Evolutionary conservation across 2,888 invertebrate genomes (phyloP), one percentile per base, ranked within the genome.

Genomic region (Acheta domesticus): DNA sequence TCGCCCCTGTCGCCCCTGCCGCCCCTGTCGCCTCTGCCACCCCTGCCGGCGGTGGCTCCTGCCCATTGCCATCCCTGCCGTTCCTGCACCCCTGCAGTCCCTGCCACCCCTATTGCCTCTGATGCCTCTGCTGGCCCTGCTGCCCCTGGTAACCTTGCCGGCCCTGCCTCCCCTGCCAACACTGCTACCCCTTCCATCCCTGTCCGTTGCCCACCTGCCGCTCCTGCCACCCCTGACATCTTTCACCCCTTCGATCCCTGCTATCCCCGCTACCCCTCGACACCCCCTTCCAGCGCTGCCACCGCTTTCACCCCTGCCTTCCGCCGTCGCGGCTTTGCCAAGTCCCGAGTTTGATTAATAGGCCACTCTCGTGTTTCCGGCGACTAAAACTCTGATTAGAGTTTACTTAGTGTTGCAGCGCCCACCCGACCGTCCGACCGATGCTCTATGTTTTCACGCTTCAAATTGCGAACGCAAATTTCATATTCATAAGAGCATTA

Each of bases 401-500:
- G 62, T 62, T 62, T 62, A 14, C 62, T 62, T n/a, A 62, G n/a
- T 62, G 62, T 62, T 62, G 62, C 16, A n/a, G 62, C 62, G 62
- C 62, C 4, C n/a, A 62, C 62, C 16, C 62, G 12, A 62, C 16
- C 62, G 62, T n/a, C 16, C 62, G 62, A 62, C 62, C 16, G 62
- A 62, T 62, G 62, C 62, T 62, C 62, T n/a, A n/a, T 62, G 62
- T 62, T 62, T 62, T 62, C 62, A 62, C 62, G 62, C 62, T n/a
- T 62, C 62, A 62, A 62, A 62, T 62, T 62, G 62, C 62, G 62
- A 62, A 62, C 62, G 62, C 78, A 76, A 77, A 80, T 80, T 81
- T 77, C 80, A 78, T 81, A 80, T 81, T 81, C 81, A 81, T 81
- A 81, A 81, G 80, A 80, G 81, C 80, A 80, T 81, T 81, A 81